Evolutionary conservation across 2,797 vertebrate genomes (phyloP).

Genomic region (Spondyliosoma cantharus): DNA sequence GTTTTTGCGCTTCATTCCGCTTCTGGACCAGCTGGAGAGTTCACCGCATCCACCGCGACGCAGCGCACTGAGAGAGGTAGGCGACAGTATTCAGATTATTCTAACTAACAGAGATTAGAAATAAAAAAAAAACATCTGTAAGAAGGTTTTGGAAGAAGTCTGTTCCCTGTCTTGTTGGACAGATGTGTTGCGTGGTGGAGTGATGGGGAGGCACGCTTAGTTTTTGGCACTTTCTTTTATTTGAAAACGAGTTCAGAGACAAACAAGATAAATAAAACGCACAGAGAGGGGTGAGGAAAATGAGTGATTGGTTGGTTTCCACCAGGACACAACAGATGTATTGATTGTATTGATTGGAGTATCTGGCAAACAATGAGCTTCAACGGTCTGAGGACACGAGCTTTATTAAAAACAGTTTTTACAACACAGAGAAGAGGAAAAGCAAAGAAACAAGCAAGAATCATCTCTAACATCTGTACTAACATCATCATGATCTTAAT

Average conservation of each 20-base stretch:
- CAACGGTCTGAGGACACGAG: background rate
- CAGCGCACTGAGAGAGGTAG: constrained; percentile 35
- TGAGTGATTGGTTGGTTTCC: too few relatives aligned
- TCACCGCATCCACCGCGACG: constrained; percentile 67
- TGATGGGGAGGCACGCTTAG: background rate
- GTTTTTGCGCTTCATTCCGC: constrained; percentile 79
- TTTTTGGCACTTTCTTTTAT: background rate
- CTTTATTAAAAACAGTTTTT: too few relatives aligned
- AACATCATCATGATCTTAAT: too few relatives aligned
- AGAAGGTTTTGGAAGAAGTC: background rate
- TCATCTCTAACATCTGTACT: too few relatives aligned
- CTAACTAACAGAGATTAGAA: background rate
- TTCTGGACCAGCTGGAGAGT: constrained; percentile 72
- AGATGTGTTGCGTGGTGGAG: background rate
- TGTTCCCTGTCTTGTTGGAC: background rate
- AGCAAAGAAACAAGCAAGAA: background rate
- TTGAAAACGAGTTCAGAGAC: background rate
- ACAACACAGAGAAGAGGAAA: background rate
- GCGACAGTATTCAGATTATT: constrained; percentile 27
- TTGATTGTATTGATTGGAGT: background rate
- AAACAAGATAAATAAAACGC: background rate
- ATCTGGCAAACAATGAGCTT: too few relatives aligned
- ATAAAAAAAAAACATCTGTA: too few relatives aligned
- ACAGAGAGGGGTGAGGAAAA: too few relatives aligned
- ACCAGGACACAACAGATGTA: background rate